Percentiles rank a stretch among this genome's conserved stretches.
Conservation (phyloP, 2,113 vertebrate species). For the Brienomyrus brachyistius region DNA sequence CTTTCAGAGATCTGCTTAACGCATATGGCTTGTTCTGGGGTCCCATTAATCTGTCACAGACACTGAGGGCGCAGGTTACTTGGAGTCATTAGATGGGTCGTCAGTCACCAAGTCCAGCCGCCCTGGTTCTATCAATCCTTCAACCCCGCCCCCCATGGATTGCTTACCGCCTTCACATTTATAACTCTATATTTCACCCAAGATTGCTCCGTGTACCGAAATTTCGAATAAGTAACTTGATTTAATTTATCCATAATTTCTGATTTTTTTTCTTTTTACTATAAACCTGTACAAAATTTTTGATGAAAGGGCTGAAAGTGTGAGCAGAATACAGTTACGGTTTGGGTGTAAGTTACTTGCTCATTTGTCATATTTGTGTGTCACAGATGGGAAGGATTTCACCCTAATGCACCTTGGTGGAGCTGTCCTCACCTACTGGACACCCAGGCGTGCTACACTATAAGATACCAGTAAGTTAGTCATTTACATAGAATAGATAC, state of each 20-base stretch:
- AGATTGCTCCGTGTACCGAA: not conserved
- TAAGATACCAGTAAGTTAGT: not conserved
- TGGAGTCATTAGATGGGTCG: not conserved
- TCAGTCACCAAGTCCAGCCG: not conserved
- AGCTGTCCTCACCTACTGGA: not conserved
- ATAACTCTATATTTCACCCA: not conserved
- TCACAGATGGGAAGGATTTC: not conserved
- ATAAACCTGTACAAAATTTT: not conserved
- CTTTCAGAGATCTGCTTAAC: not conserved
- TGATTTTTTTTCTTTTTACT: not conserved
- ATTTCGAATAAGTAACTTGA: not conserved
- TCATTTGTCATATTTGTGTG: not conserved
- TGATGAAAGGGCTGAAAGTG: not conserved
- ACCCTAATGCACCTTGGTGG: not conserved
- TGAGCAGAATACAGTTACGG: not conserved
- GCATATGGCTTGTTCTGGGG: not conserved
- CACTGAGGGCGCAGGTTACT: not conserved
- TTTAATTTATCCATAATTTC: not conserved
- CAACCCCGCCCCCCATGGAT: not conserved
- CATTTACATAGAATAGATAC: not conserved
- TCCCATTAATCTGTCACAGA: not conserved
- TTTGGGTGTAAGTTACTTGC: not conserved
- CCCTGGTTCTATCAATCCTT: not conserved
- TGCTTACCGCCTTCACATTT: not conserved
- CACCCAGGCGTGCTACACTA: not conserved